Conservation (phyloP, 1,140 invertebrate genomes). For the Marisa cornuarietis region DNA sequence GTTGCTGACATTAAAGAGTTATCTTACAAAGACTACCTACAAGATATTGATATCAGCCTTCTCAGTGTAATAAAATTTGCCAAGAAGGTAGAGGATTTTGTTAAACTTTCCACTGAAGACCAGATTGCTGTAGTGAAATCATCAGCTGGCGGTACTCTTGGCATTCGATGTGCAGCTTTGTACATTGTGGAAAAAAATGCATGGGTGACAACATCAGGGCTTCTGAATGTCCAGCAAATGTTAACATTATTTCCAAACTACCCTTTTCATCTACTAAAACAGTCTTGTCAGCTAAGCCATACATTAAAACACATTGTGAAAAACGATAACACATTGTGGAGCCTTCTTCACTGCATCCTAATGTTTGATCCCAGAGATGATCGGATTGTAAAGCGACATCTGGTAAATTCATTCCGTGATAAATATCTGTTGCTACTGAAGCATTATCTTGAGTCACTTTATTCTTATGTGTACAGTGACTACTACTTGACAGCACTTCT, state of each 20-base stretch:
- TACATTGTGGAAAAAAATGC: slow-evolving; percentile 45
- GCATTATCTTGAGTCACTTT: slow-evolving; percentile 85
- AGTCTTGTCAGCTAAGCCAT: slow-evolving; percentile 51
- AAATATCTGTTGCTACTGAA: slow-evolving; percentile 89
- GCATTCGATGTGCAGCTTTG: slow-evolving; percentile 45
- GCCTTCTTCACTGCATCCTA: slow-evolving; percentile 87
- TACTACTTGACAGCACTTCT: slow-evolving; percentile 34
- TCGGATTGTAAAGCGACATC: slow-evolving; percentile 81
- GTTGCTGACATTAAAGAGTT: slow-evolving; percentile 28
- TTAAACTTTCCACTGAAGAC: slow-evolving; percentile 42
- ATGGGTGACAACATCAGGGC: slow-evolving; percentile 49
- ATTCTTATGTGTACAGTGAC: slow-evolving; percentile 63
- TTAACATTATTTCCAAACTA: slow-evolving; percentile 49
- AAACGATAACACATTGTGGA: slow-evolving; percentile 73
- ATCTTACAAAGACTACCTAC: slow-evolving; percentile 41
- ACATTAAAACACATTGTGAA: slow-evolving; percentile 50
- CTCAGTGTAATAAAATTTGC: slow-evolving; percentile 47
- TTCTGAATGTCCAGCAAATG: slow-evolving; percentile 53
- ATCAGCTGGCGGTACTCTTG: slow-evolving; percentile 39
- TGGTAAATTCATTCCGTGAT: slow-evolving; percentile 75
- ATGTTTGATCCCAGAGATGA: slow-evolving; percentile 85
- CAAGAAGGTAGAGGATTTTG: slow-evolving; percentile 50
- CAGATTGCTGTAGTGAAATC: slow-evolving; percentile 44
- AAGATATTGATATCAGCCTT: slow-evolving; percentile 46
- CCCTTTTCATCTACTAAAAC: slow-evolving; percentile 44